Base-by-base conservation (phyloP, 2,113 vertebrate species). In the Sebastes fasciatus region DNA sequence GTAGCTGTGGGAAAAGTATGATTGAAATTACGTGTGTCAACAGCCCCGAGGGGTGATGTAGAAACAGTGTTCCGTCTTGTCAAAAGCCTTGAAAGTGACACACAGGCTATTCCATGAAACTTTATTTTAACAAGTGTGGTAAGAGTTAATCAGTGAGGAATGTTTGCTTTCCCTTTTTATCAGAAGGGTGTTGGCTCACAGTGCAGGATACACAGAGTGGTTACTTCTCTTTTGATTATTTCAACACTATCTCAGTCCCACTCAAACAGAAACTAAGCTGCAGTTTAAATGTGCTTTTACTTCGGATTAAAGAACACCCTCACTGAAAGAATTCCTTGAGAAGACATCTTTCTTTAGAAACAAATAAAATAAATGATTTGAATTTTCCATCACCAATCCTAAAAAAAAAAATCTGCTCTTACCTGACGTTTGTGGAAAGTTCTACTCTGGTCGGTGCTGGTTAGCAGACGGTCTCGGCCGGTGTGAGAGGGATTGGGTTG, bases 161-260 rank as follows among this genome's bases (percentile, higher is more conserved):
- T 92, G 84, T 90, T 86, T 81, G 54, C 81, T 79, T 74, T 90
- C 63, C 10, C 54, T 42, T 83, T 78, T 79, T 55, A 51, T 80
- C 54, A 54, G 26, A 1, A 42, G 89, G 82, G 88, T 80, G 90
- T 87, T 55, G 82, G 76, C 88, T 4, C n/a, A 26, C 13, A 1
- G 51, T n/a, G 10, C 70, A 80, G 40, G 21, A 48, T 3, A 79
- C n/a, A 61, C 40, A 55, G 14, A 26, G 4, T 63, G 40, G 19
- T 63, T 68, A 19, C 45, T 23, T 57, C 76, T 74, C 79, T 17
- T 61, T 8, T 54, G 34, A 12, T 6, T 74, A 75, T 34, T 16
- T 8, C 17, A 4, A 14, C 17, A 62, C 4, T 51, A 1, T 60
- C 8, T 49, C 4, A 0, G 16, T 7, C 16, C 43, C 9, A 13